A percentile compares a stretch with the other conserved stretches of the same genome.
These are phyloP conservation scores for Neodiprion lecontei DNA, from an alignment of 1,140 invertebrate genomes.

Conservation along the genomic window DNA sequence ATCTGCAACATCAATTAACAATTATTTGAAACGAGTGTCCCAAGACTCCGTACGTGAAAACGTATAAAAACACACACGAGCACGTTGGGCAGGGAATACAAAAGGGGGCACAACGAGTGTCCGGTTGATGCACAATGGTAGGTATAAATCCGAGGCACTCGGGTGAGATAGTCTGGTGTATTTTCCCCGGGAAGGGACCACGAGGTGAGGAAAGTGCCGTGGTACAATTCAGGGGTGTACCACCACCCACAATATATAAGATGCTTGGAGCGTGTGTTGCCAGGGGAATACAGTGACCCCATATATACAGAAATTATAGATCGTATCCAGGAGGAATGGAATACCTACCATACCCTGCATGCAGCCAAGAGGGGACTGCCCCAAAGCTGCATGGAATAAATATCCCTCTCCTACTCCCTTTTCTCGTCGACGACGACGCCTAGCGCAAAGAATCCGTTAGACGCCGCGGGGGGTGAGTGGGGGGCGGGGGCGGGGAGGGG, in stretches of 20 bases:
- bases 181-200: too few species aligned
- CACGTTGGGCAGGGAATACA: too few species aligned
- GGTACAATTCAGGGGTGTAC: not conserved
- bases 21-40: too few species aligned
- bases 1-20: too few species aligned
- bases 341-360: conserved; percentile 21
- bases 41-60: too few species aligned
- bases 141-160: too few species aligned
- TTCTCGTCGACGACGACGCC: not conserved
- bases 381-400: conserved; percentile 37
- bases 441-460: not conserved
- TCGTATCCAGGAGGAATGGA: conserved; percentile 16
- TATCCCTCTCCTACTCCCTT: conserved; percentile 28
- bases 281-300: conserved; percentile 37
- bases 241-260: not conserved
- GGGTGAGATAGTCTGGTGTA: too few species aligned
- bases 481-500: not conserved
- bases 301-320: conserved; percentile 27
- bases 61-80: too few species aligned
- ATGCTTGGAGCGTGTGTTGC: conserved; percentile 28
- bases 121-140: too few species aligned
- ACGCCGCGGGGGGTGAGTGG: not conserved
- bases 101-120: too few species aligned
- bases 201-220: not conserved
- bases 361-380: conserved; percentile 28